These are phyloP conservation scores for Xylota sylvarum DNA, from an alignment of 2,888 invertebrate genomes.

Conservation along the genomic window DNA sequence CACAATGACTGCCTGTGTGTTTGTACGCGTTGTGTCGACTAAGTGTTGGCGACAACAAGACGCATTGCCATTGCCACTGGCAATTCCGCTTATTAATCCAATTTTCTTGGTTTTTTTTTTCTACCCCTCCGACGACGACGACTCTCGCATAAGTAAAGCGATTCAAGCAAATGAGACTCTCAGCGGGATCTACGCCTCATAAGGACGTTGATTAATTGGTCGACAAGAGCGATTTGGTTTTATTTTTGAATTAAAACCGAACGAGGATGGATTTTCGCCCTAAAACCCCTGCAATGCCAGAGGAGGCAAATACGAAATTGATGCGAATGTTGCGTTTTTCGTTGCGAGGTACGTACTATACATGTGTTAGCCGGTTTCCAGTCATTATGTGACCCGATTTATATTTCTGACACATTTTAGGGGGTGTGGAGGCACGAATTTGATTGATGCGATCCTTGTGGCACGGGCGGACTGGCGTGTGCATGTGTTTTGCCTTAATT, in stretches of 20 bases:
- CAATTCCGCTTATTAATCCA: constrained; percentile 63
- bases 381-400: constrained; percentile 68
- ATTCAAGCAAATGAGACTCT: constrained; percentile 66
- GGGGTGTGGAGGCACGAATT: constrained; percentile 38
- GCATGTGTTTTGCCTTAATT: constrained; percentile 67
- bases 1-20: constrained; percentile 10
- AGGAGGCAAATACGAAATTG: constrained; percentile 48
- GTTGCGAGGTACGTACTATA: constrained; percentile 14
- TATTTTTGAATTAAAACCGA: constrained; percentile 59
- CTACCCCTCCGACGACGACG: neutral
- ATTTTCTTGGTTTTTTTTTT: constrained; percentile 13
- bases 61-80: constrained; percentile 67
- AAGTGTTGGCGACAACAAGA: constrained; percentile 73
- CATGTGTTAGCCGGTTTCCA: constrained; percentile 37
- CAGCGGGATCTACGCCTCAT: constrained; percentile 76
- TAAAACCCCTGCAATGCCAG: constrained; percentile 6
- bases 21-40: constrained; percentile 13
- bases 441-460: constrained; percentile 70
- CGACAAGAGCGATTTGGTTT: constrained; percentile 53
- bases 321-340: constrained; percentile 71
- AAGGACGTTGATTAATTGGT: constrained; percentile 76
- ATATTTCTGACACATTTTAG: constrained; percentile 49
- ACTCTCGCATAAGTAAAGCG: constrained; percentile 38
- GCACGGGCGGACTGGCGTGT: constrained; percentile 28
- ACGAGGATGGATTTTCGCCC: constrained; percentile 35